Evolutionary conservation across 1,140 invertebrate species (phyloP), one percentile per base, ranked within the genome.

Genomic region (Drosophila lini): DNA sequence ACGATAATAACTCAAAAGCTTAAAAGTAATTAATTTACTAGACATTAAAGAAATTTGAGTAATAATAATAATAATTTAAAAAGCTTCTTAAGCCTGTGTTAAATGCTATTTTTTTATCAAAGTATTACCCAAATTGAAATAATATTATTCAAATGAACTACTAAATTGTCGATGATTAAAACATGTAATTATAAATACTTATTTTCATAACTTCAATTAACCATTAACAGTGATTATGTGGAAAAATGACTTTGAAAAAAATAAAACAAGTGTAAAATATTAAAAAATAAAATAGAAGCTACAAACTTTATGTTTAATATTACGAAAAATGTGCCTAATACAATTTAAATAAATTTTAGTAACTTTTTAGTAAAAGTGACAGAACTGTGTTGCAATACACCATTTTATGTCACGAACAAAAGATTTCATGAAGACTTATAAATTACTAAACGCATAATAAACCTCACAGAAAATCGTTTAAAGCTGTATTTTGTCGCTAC

Each of bases 401-500:
- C 8, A 28, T 9, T 47, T 2, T 28, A 2, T n/a, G 13, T 13
- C 15, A 25, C 9, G 25, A 28, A n/a, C 25, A 3, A 25, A 50
- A 25, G 7, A 15, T 25, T 2, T 11, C 3, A 13, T 3, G 1
- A 53, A 5, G 19, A 19, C 7, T 28, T 22, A 3, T 36, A 52
- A 48, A 67, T 64, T 64, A 19, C 28, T 41, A 50, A 50, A 40
- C 32, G 34, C 25, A 36, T 42, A 71, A 60, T 68, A 68, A 77
- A 68, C 56, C 19, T 42, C 55, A 40, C 13, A 60, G 16, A 22
- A 56, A 65, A 40, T 68, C 74, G 38, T 56, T 68, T 38, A 55
- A 45, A 19, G 22, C 62, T 15, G 28, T 53, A 60, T 68, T 60
- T 59, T 65, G 52, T 78, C 44, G 58, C 63, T 70, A 74, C 76